Conservation (phyloP, 2,888 invertebrate species). For the Bedellia somnulentella region DNA sequence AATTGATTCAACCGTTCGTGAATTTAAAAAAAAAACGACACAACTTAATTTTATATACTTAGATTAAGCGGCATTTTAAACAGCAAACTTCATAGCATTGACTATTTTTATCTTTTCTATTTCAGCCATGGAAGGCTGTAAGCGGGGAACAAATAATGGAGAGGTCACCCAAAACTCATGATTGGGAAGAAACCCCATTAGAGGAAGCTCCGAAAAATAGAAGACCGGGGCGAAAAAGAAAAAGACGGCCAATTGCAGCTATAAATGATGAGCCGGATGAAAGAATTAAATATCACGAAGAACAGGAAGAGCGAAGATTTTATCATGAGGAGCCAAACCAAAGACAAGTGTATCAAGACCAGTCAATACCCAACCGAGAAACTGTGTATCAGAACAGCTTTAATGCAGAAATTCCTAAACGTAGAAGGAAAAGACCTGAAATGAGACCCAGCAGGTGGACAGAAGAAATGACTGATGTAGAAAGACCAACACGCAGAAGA, state of each 20-base stretch:
- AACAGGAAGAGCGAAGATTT: constrained; percentile 19
- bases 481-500: constrained; percentile 31
- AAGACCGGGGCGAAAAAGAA: constrained; percentile 59
- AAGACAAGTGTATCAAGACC: no score
- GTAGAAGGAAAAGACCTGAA: constrained; percentile 32
- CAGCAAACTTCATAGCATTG: no score
- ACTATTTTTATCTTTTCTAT: constrained; percentile 14
- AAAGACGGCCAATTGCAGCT: constrained; percentile 55
- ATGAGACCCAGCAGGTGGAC: constrained; percentile 28
- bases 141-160: constrained; percentile 15
- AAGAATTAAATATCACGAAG: no score
- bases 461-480: constrained; percentile 28
- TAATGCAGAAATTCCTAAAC: constrained; percentile 16
- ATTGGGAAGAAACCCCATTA: constrained; percentile 28
- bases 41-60: background rate
- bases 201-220: constrained; percentile 40
- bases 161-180: constrained; percentile 7
- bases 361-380: no score
- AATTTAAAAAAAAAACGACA: no score
- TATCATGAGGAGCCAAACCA: constrained; percentile 18
- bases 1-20: no score
- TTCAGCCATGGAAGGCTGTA: constrained; percentile 53
- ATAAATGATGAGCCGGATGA: constrained; percentile 20
- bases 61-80: background rate
- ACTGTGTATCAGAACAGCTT: constrained; percentile 1